phyloP scores from a whole-genome alignment of 2,888 invertebrate species.

The Clepsis dumicolana region DNA sequence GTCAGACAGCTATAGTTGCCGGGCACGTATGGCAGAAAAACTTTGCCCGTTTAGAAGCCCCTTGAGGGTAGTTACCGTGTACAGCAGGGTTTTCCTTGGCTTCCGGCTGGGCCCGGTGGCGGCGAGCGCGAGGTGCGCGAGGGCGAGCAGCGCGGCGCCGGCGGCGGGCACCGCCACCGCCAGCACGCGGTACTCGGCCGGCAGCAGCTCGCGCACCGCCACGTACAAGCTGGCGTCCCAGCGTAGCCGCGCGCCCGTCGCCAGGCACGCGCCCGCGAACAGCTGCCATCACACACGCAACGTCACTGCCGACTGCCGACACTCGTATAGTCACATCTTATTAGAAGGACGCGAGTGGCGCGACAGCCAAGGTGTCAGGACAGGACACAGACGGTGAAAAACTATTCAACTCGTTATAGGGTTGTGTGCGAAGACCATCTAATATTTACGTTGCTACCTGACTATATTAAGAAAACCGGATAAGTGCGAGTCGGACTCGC shows the following conservation, averaged over 20 bases:
- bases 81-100: conserved; percentile 31
- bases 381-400: too few species aligned
- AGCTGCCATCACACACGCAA: conserved; percentile 46
- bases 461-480: too few species aligned
- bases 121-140: conserved; percentile 44
- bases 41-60: too few species aligned
- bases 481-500: too few species aligned
- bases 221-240: conserved; percentile 77
- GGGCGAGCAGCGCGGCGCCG: conserved; percentile 34
- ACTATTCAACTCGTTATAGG: too few species aligned
- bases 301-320: conserved; percentile 3
- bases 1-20: too few species aligned
- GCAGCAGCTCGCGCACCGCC: conserved; percentile 61
- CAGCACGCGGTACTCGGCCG: conserved; percentile 57
- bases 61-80: conserved; percentile 22
- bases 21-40: too few species aligned
- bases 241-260: conserved; percentile 71
- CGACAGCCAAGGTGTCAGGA: too few species aligned
- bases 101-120: conserved; percentile 42
- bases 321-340: too few species aligned
- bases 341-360: too few species aligned
- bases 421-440: too few species aligned
- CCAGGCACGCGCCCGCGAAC: conserved; percentile 66
- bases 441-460: too few species aligned
- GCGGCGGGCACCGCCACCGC: conserved; percentile 20